Evolutionary conservation across 2,888 invertebrate genomes (phyloP).

Genomic region (Tetragonula carbonaria): DNA sequence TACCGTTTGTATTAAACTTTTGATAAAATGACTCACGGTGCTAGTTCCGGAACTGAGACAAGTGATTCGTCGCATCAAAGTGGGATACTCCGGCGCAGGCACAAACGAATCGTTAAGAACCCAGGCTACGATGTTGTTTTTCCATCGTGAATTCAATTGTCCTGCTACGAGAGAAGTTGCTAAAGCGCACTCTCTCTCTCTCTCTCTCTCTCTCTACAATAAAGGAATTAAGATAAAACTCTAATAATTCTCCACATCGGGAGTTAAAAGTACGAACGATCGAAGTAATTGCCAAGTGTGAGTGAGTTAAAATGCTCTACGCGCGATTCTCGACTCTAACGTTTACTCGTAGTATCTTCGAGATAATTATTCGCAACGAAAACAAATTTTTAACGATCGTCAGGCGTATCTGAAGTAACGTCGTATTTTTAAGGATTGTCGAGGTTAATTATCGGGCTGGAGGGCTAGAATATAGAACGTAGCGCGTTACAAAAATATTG

Average conservation of each 20-base stretch:
- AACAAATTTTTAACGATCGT: not conserved
- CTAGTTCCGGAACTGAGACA: conserved; percentile 50
- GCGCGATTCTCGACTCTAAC: not conserved
- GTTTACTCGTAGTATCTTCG: not conserved
- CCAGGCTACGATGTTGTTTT: conserved; percentile 41
- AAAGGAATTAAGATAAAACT: not conserved
- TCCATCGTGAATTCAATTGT: conserved; percentile 53
- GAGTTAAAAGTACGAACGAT: not conserved
- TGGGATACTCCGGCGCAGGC: conserved; percentile 44
- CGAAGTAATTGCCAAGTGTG: not conserved
- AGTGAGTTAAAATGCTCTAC: no score
- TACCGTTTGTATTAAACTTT: conserved; percentile 74
- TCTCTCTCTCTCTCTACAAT: not conserved
- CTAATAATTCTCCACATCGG: not conserved
- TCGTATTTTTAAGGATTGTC: not conserved
- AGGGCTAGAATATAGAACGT: no score
- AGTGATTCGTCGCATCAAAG: conserved; percentile 65
- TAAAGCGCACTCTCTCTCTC: no score
- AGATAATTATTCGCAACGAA: not conserved
- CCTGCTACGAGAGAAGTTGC: conserved; percentile 11
- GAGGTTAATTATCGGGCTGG: not conserved
- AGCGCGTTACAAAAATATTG: no score
- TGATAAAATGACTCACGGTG: conserved; percentile 67
- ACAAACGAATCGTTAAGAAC: conserved; percentile 57
- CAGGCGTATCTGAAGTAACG: not conserved